phyloP scores from a whole-genome alignment of 2,797 vertebrate genomes.

The Syncerus caffer region DNA sequence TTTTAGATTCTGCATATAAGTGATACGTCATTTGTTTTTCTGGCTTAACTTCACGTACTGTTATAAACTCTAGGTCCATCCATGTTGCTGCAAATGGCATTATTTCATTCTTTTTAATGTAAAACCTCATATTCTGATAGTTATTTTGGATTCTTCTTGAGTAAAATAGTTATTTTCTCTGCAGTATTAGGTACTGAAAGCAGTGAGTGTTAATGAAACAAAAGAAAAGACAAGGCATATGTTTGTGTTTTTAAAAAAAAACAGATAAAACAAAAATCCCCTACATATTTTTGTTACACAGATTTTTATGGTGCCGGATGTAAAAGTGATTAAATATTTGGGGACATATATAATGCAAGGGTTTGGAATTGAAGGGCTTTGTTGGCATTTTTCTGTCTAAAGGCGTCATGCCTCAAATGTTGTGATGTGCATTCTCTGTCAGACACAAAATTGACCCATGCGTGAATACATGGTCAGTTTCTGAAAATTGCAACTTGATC shows the following conservation, averaged over 20 bases:
- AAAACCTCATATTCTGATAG: background rate
- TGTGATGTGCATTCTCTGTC: background rate
- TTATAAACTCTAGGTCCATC: background rate
- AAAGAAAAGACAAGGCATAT: background rate
- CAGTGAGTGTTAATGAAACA: background rate
- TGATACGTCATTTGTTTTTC: background rate
- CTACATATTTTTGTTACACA: background rate
- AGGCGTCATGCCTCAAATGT: background rate
- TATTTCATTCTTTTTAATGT: background rate
- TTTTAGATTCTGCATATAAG: background rate
- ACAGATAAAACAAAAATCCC: background rate
- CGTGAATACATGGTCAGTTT: conserved; percentile 1
- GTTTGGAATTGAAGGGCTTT: background rate
- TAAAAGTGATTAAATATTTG: background rate
- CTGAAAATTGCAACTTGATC: background rate
- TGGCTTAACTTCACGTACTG: background rate
- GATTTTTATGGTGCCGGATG: background rate
- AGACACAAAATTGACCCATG: background rate
- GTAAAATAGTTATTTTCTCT: conserved; percentile 4
- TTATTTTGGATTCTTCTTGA: conserved; percentile 7
- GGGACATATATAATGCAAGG: background rate
- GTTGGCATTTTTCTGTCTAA: background rate
- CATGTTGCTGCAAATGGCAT: background rate
- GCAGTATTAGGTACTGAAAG: background rate
- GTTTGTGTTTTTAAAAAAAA: background rate